Evolutionary conservation across 1,140 invertebrate species (phyloP).

Genomic region (Brachionus sp.): DNA sequence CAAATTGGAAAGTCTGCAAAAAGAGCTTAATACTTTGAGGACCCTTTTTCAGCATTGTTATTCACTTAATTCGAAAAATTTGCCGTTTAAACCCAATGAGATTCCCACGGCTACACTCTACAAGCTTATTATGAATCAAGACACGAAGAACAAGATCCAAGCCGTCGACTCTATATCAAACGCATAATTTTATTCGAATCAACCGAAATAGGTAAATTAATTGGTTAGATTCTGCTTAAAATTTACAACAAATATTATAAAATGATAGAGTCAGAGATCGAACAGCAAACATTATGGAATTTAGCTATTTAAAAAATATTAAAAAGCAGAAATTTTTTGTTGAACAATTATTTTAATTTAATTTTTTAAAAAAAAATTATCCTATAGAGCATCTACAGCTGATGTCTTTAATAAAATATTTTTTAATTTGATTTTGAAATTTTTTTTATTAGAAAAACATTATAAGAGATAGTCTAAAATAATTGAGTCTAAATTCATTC

Average conservation of each 20-base stretch:
- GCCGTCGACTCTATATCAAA: neutral
- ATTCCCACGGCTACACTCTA: slow-evolving; percentile 23
- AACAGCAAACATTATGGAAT: slow-evolving; percentile 2
- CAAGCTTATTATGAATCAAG: slow-evolving; percentile 42
- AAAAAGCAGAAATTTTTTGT: neutral
- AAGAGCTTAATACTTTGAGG: neutral
- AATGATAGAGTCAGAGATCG: neutral
- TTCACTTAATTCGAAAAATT: neutral
- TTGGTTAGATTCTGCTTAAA: neutral
- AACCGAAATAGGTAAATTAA: slow-evolving; percentile 3
- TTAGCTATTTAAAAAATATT: neutral
- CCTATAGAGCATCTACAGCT: neutral
- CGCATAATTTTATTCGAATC: neutral
- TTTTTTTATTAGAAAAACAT: too few species aligned
- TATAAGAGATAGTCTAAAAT: too few species aligned
- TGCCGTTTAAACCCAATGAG: slow-evolving; percentile 29
- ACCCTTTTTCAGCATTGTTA: slow-evolving; percentile 30
- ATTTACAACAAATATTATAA: neutral
- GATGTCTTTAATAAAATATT: neutral
- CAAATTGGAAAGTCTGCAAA: slow-evolving; percentile 24
- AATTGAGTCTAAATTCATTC: too few species aligned
- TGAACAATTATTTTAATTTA: neutral
- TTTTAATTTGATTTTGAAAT: neutral
- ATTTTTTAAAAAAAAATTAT: neutral
- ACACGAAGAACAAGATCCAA: neutral